These are phyloP conservation scores for Seriola rivoliana DNA, from an alignment of 2,113 vertebrate species.

Conservation along the genomic window DNA sequence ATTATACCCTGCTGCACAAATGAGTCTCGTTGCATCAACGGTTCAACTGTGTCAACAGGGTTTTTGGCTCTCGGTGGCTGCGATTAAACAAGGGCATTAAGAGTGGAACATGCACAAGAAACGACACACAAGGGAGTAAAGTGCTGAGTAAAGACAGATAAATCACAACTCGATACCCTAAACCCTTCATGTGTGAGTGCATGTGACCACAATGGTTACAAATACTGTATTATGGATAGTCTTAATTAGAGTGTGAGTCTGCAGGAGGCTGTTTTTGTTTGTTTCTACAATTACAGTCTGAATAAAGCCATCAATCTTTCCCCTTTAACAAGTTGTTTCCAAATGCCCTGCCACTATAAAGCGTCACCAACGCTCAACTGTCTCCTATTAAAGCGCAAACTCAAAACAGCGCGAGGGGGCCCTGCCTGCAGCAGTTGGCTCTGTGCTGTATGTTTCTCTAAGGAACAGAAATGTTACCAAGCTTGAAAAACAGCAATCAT, in stretches of 20 bases:
- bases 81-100: not conserved
- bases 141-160: not conserved
- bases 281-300: conserved; percentile 29
- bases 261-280: conserved; percentile 26
- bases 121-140: not conserved
- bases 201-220: not conserved
- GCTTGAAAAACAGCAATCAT: conserved; percentile 58
- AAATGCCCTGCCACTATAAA: conserved; percentile 47
- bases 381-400: conserved; percentile 58
- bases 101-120: not conserved
- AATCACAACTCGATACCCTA: not conserved
- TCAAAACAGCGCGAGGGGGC: conserved; percentile 29
- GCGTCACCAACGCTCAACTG: conserved; percentile 35
- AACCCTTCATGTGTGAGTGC: not conserved
- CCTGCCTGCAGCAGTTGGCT: conserved; percentile 46
- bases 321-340: conserved; percentile 55
- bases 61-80: not conserved
- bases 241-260: conserved; percentile 11
- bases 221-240: not conserved
- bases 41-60: not conserved
- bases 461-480: conserved; percentile 67
- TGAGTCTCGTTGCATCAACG: no score
- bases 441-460: conserved; percentile 45
- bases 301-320: conserved; percentile 40
- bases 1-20: no score